Conservation (phyloP, 2,888 invertebrate genomes). For the Pseudoips prasinana region DNA sequence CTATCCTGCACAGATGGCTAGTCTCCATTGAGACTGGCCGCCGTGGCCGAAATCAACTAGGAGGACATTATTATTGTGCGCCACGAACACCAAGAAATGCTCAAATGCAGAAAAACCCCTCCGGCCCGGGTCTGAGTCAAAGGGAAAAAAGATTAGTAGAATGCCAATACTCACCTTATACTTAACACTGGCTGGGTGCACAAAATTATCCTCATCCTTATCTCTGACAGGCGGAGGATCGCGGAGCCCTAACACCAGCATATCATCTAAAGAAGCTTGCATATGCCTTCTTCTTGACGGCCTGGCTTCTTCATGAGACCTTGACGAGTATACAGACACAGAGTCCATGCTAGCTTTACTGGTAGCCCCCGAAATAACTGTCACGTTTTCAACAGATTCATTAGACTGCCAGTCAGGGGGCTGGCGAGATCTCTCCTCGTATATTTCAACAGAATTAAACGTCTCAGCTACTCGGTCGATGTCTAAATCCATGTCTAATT, state of each 20-base stretch:
- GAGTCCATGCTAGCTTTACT: constrained; percentile 76
- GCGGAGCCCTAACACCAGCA: constrained; percentile 73
- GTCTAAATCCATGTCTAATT: constrained; percentile 55
- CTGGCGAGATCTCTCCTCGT: constrained; percentile 58
- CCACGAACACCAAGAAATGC: too few relatives aligned
- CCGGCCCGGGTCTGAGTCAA: too few relatives aligned
- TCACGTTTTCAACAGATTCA: constrained; percentile 81
- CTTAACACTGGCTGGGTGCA: constrained; percentile 68
- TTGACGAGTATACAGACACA: constrained; percentile 81
- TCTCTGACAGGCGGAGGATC: constrained; percentile 42
- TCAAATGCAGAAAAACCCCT: too few relatives aligned
- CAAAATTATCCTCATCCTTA: constrained; percentile 67
- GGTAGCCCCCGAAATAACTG: constrained; percentile 64
- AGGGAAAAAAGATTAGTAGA: too few relatives aligned
- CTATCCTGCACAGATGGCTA: too few relatives aligned
- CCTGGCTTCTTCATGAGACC: constrained; percentile 78
- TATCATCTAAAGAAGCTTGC: constrained; percentile 82
- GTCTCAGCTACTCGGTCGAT: constrained; percentile 59
- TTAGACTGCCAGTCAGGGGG: constrained; percentile 57
- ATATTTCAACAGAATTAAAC: constrained; percentile 70
- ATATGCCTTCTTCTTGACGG: constrained; percentile 55
- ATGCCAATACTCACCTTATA: constrained; percentile 60
- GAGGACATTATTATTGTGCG: too few relatives aligned
- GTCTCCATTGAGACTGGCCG: too few relatives aligned
- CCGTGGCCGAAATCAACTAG: too few relatives aligned